Conservation (phyloP, 2,888 invertebrate genomes). For the Pachymerium ferrugineum region DNA sequence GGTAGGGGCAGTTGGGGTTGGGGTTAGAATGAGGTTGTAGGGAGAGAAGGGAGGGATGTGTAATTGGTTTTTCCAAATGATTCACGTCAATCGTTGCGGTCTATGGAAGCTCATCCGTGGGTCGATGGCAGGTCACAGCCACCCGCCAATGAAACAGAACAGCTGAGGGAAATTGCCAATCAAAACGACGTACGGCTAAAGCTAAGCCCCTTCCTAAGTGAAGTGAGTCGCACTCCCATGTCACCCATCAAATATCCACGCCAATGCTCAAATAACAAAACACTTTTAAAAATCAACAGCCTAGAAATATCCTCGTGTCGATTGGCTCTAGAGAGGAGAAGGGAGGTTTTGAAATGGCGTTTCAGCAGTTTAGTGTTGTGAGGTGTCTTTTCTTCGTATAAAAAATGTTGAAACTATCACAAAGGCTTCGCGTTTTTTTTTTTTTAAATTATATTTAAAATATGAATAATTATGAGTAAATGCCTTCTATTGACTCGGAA, state of each 20-base stretch:
- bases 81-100: constrained; percentile 13
- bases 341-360: no score
- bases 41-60: not conserved
- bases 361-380: no score
- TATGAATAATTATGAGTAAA: no score
- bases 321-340: no score
- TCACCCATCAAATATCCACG: not conserved
- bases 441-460: no score
- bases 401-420: no score
- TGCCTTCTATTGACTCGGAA: no score
- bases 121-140: constrained; percentile 9
- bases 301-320: no score
- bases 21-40: constrained; percentile 1
- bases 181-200: constrained; percentile 1
- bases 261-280: not conserved
- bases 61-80: constrained; percentile 9
- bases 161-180: constrained; percentile 4
- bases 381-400: no score
- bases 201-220: not conserved
- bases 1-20: not conserved
- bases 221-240: not conserved
- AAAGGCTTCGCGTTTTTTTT: no score
- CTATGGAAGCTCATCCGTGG: constrained; percentile 9
- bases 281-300: not conserved
- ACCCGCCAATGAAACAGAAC: constrained; percentile 7